Base-by-base conservation (phyloP, 2,888 invertebrate genomes). In the Anodontia alba region DNA sequence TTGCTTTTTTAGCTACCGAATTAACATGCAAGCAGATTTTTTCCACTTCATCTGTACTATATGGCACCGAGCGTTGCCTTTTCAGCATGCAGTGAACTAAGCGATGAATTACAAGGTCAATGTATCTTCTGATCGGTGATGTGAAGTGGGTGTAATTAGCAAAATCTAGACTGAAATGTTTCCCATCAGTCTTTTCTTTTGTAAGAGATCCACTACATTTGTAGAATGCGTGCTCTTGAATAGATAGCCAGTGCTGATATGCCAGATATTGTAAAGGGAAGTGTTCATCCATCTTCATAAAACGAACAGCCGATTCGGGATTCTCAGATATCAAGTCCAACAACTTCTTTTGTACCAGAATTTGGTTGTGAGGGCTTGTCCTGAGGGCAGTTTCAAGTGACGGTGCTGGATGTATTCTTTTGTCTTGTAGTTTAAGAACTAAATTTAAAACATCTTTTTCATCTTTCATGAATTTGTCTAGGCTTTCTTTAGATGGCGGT, bases 141-240 rank as follows among this genome's bases (percentile, higher is more conserved):
- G 85, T 83, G 54, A 83, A 85, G 42, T 83, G 85, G 2, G 82
- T 80, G 54, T 85, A 85, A 1, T 71, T 73, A 12, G 15, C 17
- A 26, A 79, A 49, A 36, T 70, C 66, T 7, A 89, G 51, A 17
- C 82, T 81, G 51, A 84, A 89, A 73, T 88, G 89, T 20, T 62
- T 23, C 10, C 49, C 62, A 43, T 57, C 71, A 15, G 1, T 29
- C 17, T 73, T 71, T 12, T 33, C 23, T 8, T 73, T 57, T n/a
- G 51, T 51, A 17, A 73, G 31, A 8, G 33, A 62, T 33, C 77
- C 81, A 73, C 84, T 74, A 68, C 87, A 87, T 36, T 62, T 78
- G 74, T 88, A 88, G 7, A 76, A 38, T 10, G 88, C 87, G 17
- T 75, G 68, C 36, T 87, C 87, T 73, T 84, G 87, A 66, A 89